Evolutionary conservation across 2,888 invertebrate genomes (phyloP).

Genomic region (Euspilapteryx auroguttella): DNA sequence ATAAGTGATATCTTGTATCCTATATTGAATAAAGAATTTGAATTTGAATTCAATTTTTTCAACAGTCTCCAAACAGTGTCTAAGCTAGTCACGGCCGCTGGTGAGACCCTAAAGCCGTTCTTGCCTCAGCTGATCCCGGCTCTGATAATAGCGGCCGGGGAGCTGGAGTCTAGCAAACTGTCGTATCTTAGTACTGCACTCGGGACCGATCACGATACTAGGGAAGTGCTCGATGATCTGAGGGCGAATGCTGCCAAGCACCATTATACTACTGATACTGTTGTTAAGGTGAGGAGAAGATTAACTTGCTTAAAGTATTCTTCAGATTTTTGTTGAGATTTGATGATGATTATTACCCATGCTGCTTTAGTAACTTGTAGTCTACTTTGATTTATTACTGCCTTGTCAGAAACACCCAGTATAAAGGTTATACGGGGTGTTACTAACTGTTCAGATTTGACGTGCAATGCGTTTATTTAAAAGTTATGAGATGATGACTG

Average conservation of each 20-base stretch:
- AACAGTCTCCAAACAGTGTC: conserved; percentile 81
- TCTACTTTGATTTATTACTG: too few species aligned
- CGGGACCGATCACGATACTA: conserved; percentile 68
- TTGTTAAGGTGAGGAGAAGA: conserved; percentile 73
- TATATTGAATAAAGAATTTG: too few species aligned
- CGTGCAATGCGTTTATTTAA: too few species aligned
- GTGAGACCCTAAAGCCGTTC: conserved; percentile 78
- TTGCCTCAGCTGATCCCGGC: conserved; percentile 80
- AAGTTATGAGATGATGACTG: too few species aligned
- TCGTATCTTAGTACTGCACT: conserved; percentile 78
- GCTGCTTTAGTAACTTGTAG: too few species aligned
- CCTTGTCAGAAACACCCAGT: too few species aligned
- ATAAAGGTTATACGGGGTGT: too few species aligned
- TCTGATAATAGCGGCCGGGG: conserved; percentile 83
- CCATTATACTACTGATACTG: conserved; percentile 87
- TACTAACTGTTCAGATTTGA: too few species aligned
- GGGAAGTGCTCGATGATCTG: conserved; percentile 78
- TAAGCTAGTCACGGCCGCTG: conserved; percentile 81
- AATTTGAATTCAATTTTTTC: too few species aligned
- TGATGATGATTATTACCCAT: too few species aligned
- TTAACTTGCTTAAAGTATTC: not conserved
- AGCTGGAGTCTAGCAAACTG: conserved; percentile 78
- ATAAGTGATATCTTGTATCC: too few species aligned
- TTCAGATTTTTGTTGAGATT: not conserved
- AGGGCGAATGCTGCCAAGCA: conserved; percentile 80